Conservation (phyloP, 2,888 invertebrate genomes). For the Tiphia femorata region DNA sequence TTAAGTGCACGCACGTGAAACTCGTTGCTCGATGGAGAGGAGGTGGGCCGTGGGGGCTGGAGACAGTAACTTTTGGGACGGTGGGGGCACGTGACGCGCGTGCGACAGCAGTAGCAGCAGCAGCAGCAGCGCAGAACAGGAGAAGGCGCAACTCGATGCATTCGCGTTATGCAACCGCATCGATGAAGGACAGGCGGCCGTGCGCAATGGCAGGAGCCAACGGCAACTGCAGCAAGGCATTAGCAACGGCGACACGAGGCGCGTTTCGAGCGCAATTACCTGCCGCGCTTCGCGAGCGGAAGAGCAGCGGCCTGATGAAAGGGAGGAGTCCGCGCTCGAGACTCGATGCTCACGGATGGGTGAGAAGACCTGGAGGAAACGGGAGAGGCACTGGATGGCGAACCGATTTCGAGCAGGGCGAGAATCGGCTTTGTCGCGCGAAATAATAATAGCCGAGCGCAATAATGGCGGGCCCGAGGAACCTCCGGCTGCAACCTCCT, state of each 20-base stretch:
- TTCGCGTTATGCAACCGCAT: slow-evolving; percentile 37
- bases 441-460: slow-evolving; percentile 35
- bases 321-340: not conserved
- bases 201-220: too few species aligned
- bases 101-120: not conserved
- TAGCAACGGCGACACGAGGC: too few species aligned
- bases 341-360: not conserved
- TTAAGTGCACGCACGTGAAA: not conserved
- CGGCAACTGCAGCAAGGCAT: too few species aligned
- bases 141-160: slow-evolving; percentile 1
- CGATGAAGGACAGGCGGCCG: slow-evolving; percentile 34
- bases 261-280: slow-evolving; percentile 34
- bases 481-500: too few species aligned
- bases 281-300: slow-evolving; percentile 31
- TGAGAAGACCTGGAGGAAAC: slow-evolving; percentile 18
- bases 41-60: too few species aligned
- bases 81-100: not conserved
- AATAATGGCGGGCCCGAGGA: slow-evolving; percentile 33
- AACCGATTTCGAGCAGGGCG: slow-evolving; percentile 51
- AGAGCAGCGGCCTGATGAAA: slow-evolving; percentile 19
- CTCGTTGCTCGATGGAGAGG: too few species aligned
- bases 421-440: slow-evolving; percentile 47
- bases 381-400: slow-evolving; percentile 47
- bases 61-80: too few species aligned
- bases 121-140: slow-evolving; percentile 7